phyloP scores from a whole-genome alignment of 1,140 invertebrate genomes.

The Ditylenchus dipsaci region DNA sequence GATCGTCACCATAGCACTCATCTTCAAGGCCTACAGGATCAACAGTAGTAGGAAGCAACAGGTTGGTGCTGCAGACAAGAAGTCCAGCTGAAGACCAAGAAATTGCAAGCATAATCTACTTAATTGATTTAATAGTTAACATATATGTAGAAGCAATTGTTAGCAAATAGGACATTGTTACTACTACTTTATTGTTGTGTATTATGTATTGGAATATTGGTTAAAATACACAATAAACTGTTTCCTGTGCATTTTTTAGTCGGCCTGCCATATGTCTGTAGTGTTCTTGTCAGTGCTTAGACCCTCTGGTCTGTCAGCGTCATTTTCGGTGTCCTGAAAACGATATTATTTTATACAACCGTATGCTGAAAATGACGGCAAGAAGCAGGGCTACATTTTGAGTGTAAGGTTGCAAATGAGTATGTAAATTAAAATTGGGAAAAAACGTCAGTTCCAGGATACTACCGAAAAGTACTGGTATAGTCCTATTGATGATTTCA shows the following conservation, averaged over 20 bases:
- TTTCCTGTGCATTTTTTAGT: background rate
- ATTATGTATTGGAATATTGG: background rate
- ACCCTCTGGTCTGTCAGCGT: too few species aligned
- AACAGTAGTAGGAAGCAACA: slow-evolving; percentile 32
- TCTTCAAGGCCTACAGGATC: slow-evolving; percentile 53
- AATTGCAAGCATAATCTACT: too few species aligned
- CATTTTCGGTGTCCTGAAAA: too few species aligned
- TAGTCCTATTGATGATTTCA: too few species aligned
- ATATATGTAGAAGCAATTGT: slow-evolving; percentile 1
- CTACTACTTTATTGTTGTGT: background rate
- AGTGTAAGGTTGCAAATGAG: too few species aligned
- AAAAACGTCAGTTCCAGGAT: too few species aligned
- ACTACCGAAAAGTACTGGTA: too few species aligned
- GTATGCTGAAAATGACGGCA: too few species aligned
- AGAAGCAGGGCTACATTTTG: too few species aligned
- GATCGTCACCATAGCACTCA: slow-evolving; percentile 50
- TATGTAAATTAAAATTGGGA: too few species aligned
- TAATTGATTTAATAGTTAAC: background rate
- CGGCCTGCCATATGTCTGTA: slow-evolving; percentile 25
- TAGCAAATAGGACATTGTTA: background rate
- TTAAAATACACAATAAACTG: background rate
- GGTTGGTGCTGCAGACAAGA: slow-evolving; percentile 11
- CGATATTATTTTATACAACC: too few species aligned
- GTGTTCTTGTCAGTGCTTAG: too few species aligned
- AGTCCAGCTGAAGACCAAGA: slow-evolving; percentile 25